Conservation (phyloP, 2,797 vertebrate species). For the Argentina silus region DNA sequence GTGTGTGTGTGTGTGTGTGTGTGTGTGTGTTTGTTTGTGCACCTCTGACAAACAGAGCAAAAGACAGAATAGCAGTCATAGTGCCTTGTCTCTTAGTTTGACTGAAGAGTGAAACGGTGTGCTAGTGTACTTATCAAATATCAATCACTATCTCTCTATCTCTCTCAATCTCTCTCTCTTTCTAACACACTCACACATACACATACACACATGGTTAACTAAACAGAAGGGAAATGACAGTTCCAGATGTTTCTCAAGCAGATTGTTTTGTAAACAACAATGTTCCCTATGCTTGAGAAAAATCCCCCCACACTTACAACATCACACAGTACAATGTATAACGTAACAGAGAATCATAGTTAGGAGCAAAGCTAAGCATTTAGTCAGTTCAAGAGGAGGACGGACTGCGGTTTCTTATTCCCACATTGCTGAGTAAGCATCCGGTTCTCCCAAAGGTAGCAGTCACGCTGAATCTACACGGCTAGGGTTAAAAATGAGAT, state of each 20-base stretch:
- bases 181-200: neutral
- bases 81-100: neutral
- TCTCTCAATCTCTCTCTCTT: neutral
- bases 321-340: neutral
- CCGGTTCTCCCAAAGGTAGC: neutral
- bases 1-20: too few relatives aligned
- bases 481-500: too few relatives aligned
- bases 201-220: neutral
- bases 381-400: neutral
- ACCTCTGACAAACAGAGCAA: too few relatives aligned
- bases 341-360: neutral
- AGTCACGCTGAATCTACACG: conserved; percentile 1
- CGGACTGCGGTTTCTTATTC: neutral
- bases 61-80: neutral
- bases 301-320: neutral
- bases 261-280: neutral
- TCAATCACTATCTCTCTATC: neutral
- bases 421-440: neutral
- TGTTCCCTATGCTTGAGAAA: neutral
- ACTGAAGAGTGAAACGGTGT: too few relatives aligned
- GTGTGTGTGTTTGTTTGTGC: too few relatives aligned
- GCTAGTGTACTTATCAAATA: too few relatives aligned
- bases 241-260: neutral
- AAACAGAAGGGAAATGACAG: neutral
- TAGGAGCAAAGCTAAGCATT: neutral